Evolutionary conservation across 2,888 invertebrate species (phyloP).

Genomic region (Selenia dentaria): DNA sequence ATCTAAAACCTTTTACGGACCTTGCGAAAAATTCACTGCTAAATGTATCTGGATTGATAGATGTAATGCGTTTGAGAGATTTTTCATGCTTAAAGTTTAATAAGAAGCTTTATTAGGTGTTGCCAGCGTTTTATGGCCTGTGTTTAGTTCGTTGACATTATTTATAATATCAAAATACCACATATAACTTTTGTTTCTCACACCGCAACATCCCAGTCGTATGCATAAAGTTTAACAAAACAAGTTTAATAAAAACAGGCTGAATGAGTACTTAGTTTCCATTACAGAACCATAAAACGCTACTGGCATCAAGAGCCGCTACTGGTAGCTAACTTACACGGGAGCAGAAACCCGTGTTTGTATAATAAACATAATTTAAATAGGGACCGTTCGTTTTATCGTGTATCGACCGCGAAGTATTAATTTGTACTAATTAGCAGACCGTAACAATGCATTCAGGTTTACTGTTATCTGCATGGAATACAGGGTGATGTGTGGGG

Average conservation of each 20-base stretch:
- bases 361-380: constrained; percentile 21
- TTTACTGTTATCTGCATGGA: constrained; percentile 21
- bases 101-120: too few species aligned
- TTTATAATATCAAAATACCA: too few species aligned
- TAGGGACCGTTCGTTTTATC: constrained; percentile 21
- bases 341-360: neutral
- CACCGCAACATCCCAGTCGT: too few species aligned
- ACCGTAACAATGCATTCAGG: constrained; percentile 29
- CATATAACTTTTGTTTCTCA: too few species aligned
- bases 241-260: neutral
- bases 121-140: too few species aligned
- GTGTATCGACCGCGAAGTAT: constrained; percentile 28
- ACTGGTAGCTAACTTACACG: constrained; percentile 11
- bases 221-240: too few species aligned
- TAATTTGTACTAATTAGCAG: constrained; percentile 36
- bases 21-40: too few species aligned
- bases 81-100: too few species aligned
- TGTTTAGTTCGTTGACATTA: too few species aligned
- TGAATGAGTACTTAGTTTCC: constrained; percentile 8
- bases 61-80: too few species aligned
- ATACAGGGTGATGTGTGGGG: constrained; percentile 13
- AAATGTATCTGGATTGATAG: too few species aligned
- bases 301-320: constrained; percentile 11
- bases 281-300: constrained; percentile 17
- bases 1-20: too few species aligned